Percentiles rank a stretch among this genome's conserved stretches.
Evolutionary conservation across 2,888 invertebrate species (phyloP).

Genomic region (Nysson spinosus): DNA sequence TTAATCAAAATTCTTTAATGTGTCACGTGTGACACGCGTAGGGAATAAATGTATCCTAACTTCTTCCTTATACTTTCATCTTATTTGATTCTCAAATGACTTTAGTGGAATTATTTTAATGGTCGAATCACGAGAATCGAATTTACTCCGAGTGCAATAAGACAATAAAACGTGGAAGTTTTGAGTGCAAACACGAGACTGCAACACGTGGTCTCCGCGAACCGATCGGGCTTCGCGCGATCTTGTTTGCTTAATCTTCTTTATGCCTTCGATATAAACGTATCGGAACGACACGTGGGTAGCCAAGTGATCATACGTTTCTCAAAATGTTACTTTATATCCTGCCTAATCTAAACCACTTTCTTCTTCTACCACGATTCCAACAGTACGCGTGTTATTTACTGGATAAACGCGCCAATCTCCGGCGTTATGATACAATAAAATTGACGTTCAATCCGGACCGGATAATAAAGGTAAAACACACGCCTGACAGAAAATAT

Average conservation of each 20-base stretch:
- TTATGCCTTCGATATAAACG: conserved; percentile 24
- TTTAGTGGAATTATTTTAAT: too few relatives aligned
- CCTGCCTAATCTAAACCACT: conserved; percentile 32
- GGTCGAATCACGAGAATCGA: too few relatives aligned
- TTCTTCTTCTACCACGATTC: conserved; percentile 10
- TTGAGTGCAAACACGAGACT: conserved; percentile 6
- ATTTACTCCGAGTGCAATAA: conserved; percentile 4
- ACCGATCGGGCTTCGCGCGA: conserved; percentile 57
- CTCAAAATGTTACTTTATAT: conserved; percentile 19
- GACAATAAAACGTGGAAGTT: conserved; percentile 12
- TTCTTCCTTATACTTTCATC: too few relatives aligned
- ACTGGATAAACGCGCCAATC: conserved; percentile 5
- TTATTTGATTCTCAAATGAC: too few relatives aligned
- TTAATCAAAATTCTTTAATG: too few relatives aligned
- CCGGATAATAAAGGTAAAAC: too few relatives aligned
- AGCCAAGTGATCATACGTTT: conserved; percentile 12
- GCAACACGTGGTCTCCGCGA: conserved; percentile 40
- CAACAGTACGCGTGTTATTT: conserved; percentile 4
- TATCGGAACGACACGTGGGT: conserved; percentile 25
- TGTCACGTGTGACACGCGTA: too few relatives aligned
- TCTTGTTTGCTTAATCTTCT: conserved; percentile 68
- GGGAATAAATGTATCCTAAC: too few relatives aligned
- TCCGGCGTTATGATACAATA: neutral
- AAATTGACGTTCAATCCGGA: too few relatives aligned
- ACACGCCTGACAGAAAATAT: too few relatives aligned